phyloP scores from a whole-genome alignment of 2,113 vertebrate species.

The Pseudonaja textilis region DNA sequence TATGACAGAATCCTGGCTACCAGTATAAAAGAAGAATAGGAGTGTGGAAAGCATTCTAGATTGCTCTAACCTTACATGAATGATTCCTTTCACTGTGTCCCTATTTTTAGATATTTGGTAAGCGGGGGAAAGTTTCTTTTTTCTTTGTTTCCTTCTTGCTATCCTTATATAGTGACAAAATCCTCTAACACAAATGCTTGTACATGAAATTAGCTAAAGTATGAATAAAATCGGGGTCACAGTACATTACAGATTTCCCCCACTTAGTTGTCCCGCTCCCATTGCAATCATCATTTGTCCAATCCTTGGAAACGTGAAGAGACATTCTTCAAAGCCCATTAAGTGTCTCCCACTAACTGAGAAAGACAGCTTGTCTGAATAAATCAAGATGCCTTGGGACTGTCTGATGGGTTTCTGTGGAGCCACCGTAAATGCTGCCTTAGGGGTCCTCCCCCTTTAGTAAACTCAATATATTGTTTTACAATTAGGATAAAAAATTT shows the following conservation, averaged over 20 bases:
- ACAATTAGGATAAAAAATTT: not conserved
- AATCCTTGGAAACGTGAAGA: conserved; percentile 1
- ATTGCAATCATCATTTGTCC: not conserved
- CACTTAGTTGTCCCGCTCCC: not conserved
- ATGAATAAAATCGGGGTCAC: not conserved
- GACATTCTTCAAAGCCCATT: not conserved
- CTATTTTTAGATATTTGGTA: not conserved
- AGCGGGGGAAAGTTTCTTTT: not conserved
- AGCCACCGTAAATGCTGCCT: not conserved
- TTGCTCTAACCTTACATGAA: not conserved
- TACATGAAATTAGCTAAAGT: not conserved
- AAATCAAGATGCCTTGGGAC: conserved; percentile 17
- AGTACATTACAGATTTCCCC: not conserved
- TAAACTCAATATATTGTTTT: not conserved
- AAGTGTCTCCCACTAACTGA: conserved; percentile 12
- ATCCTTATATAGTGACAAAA: not conserved
- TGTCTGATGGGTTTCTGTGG: not conserved
- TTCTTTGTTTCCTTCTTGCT: not conserved
- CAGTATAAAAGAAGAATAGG: not conserved
- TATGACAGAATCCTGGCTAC: not conserved
- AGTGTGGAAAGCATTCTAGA: not conserved
- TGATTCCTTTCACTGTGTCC: not conserved
- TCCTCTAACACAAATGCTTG: not conserved
- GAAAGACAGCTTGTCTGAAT: conserved; percentile 3
- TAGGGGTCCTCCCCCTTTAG: not conserved